Base-by-base conservation (phyloP, 2,888 invertebrate genomes). In the Microctonus aethiopoides region DNA sequence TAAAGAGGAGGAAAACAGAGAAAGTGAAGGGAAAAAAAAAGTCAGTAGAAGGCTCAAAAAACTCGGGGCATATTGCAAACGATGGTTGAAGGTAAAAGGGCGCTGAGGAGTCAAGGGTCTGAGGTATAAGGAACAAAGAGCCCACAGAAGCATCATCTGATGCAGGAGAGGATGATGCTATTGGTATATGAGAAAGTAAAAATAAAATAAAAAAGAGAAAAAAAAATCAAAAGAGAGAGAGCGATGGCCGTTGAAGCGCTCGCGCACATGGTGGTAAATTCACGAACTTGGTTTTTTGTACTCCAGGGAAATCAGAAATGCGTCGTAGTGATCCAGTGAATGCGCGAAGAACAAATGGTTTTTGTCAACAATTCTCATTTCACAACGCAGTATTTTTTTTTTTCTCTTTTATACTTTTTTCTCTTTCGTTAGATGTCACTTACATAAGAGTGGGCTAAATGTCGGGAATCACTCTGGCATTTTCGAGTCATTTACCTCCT, bases 261-360 rank as follows among this genome's bases (percentile, higher is more conserved):
- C n/a, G 54, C 52, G 54, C 13, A 54, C 39, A 52, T 46, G 60
- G 60, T 39, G 52, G 41, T 52, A 63, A 69, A 20, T 32, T 63
- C 65, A 54, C 61, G 32, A 52, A 54, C 26, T 65, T 29, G 29
- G 3, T 36, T 36, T 36, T 46, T 46, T 16, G 46, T 61, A 65
- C 69, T 66, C 72, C 46, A 16, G 73, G 73, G 73, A 71, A 73
- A 73, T 73, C 67, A 71, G 64, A 65, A 56, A 69, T 71, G 54
- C 69, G 46, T 61, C 41, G 52, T 39, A 39, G 46, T 46, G 46
- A 46, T 68, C n/a, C n/a, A 54, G 64, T 32, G 41, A 68, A 59
- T 46, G 22, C 57, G 46, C 57, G 34, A 54, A 62, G 46, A 39
- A 68, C 36, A 24, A 46, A 67, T 41, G 63, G 29, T 64, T 69